These are phyloP conservation scores for Basileuterus tristriatus DNA, from an alignment of 2,797 vertebrate species.

Conservation along the genomic window DNA sequence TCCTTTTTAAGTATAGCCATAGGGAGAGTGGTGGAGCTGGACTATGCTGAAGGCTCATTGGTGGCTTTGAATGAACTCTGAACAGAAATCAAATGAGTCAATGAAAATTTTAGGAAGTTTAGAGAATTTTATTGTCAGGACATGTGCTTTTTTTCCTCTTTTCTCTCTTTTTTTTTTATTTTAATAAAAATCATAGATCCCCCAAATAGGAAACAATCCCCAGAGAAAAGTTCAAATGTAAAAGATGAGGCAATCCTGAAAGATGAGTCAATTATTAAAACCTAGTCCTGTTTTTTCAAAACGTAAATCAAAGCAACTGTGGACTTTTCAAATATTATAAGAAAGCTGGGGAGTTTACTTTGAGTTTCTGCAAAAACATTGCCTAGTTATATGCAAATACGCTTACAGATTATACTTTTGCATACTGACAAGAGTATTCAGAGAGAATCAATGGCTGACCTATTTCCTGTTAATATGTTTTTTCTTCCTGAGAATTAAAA, in stretches of 20 bases:
- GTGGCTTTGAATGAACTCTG: neutral
- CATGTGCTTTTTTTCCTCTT: neutral
- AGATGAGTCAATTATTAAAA: neutral
- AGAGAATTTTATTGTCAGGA: neutral
- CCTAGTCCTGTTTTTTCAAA: neutral
- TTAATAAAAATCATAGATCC: accelerated
- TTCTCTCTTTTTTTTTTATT: neutral
- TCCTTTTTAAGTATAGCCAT: neutral
- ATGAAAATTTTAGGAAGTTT: neutral
- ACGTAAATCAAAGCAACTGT: neutral
- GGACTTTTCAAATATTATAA: neutral
- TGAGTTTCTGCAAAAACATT: neutral
- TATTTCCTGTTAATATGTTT: neutral
- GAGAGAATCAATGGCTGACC: neutral
- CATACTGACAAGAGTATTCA: neutral
- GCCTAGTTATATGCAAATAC: accelerated
- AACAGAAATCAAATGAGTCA: neutral
- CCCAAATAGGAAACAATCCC: neutral
- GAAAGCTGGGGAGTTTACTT: neutral
- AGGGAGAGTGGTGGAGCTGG: neutral
- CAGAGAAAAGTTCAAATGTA: neutral
- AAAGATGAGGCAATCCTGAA: neutral
- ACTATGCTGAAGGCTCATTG: neutral
- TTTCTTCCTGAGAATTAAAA: neutral
- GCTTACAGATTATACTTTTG: neutral